phyloP scores from a whole-genome alignment of 2,797 vertebrate genomes.

The Mormyrops boulengeri region DNA sequence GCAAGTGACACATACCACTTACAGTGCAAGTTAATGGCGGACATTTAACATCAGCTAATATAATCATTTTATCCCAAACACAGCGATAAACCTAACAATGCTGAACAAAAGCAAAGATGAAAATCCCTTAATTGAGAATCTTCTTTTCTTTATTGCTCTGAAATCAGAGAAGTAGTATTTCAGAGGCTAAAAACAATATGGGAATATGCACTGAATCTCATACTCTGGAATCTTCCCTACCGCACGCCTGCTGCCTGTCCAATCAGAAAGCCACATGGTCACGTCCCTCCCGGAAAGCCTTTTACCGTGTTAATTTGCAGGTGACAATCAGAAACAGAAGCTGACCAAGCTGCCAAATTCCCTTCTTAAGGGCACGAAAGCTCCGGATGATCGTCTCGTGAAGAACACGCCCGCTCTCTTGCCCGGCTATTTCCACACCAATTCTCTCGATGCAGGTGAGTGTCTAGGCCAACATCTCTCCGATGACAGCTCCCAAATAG shows the following conservation, averaged over 20 bases:
- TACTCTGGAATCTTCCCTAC: slow-evolving; percentile 15
- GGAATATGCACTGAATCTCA: slow-evolving; percentile 41
- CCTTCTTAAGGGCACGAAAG: not conserved
- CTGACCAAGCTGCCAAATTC: not conserved
- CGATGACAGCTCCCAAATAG: slow-evolving; percentile 11
- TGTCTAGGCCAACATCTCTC: slow-evolving; percentile 10
- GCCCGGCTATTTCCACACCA: slow-evolving; percentile 11
- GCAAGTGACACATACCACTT: not conserved
- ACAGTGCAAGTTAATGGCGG: not conserved
- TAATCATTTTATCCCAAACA: not conserved
- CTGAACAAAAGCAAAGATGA: not conserved
- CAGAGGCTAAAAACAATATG: slow-evolving; percentile 18
- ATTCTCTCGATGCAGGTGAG: slow-evolving; percentile 18
- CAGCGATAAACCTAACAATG: not conserved
- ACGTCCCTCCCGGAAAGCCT: not conserved
- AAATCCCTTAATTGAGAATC: not conserved
- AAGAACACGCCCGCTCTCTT: not conserved
- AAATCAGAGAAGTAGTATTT: slow-evolving; percentile 1
- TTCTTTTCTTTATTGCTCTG: not conserved
- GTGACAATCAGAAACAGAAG: slow-evolving; percentile 5
- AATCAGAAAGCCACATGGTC: slow-evolving; percentile 8
- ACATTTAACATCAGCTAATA: not conserved
- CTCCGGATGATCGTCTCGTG: not conserved
- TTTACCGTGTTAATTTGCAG: not conserved
- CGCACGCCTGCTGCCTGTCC: not conserved